These are phyloP conservation scores for Sthenelais limicola DNA, from an alignment of 2,888 invertebrate species.

Conservation along the genomic window DNA sequence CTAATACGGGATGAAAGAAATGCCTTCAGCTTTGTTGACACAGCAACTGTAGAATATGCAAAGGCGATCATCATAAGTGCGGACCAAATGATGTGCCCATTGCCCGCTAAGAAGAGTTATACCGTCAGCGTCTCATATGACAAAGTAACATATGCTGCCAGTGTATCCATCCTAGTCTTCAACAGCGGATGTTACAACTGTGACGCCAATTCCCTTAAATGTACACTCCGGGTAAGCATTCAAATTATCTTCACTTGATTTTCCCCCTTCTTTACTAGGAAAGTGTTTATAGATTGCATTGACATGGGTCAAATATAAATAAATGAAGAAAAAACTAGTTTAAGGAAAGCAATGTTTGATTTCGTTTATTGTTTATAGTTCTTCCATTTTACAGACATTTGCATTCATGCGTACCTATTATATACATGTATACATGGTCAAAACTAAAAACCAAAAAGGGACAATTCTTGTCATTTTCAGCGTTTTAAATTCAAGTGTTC, in stretches of 20 bases:
- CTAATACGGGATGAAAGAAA: too few species aligned
- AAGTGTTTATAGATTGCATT: too few species aligned
- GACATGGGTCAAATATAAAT: neutral
- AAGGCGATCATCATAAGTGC: neutral
- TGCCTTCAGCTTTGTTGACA: constrained; percentile 1
- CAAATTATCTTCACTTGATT: neutral
- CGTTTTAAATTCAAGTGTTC: too few species aligned
- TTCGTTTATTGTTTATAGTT: too few species aligned
- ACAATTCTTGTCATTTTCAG: too few species aligned
- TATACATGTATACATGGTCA: too few species aligned
- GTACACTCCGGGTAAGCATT: constrained; percentile 10
- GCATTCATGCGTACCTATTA: too few species aligned
- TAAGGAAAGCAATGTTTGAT: neutral
- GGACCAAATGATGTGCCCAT: neutral
- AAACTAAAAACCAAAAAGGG: too few species aligned
- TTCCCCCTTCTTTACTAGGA: constrained; percentile 15
- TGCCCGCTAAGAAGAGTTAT: constrained; percentile 15
- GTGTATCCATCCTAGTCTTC: constrained; percentile 13
- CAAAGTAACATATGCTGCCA: neutral
- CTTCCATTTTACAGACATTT: neutral
- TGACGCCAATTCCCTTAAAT: neutral
- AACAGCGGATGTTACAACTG: constrained; percentile 25
- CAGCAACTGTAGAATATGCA: neutral
- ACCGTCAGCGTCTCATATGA: constrained; percentile 22
- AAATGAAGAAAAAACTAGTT: neutral